phyloP scores from a whole-genome alignment of 1,140 invertebrate genomes.

The Macrocentrus cingulum region DNA sequence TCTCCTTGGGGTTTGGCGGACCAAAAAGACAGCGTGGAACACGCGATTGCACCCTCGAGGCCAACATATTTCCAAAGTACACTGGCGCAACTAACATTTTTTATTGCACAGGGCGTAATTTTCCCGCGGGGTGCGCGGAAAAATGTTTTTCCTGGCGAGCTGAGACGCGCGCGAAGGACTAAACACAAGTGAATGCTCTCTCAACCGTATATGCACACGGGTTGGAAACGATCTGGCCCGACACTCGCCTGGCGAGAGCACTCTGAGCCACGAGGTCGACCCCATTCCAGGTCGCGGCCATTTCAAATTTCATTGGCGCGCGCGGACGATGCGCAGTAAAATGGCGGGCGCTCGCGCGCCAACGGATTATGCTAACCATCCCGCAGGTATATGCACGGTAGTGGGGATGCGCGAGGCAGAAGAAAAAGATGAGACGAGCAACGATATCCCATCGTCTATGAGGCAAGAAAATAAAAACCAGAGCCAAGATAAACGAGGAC shows the following conservation, averaged over 20 bases:
- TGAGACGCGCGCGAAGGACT: too few relatives aligned
- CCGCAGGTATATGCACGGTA: constrained; percentile 23
- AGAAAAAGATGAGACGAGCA: constrained; percentile 12
- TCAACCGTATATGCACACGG: constrained; percentile 22
- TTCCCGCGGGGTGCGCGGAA: neutral
- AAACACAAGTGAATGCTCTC: constrained; percentile 3
- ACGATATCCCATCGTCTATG: constrained; percentile 15
- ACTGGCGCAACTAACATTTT: constrained; percentile 52
- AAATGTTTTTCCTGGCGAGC: constrained; percentile 15
- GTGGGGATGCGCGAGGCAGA: constrained; percentile 5
- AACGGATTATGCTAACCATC: constrained; percentile 46
- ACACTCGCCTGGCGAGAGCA: constrained; percentile 10
- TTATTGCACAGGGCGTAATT: constrained; percentile 26
- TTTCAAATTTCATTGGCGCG: constrained; percentile 57
- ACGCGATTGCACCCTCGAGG: constrained; percentile 41
- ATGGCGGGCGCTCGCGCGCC: constrained; percentile 37
- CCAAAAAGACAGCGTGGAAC: constrained; percentile 54
- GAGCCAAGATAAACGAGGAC: neutral
- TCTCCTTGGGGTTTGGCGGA: constrained; percentile 46
- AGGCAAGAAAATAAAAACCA: neutral
- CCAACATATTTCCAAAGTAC: constrained; percentile 42
- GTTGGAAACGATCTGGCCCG: constrained; percentile 28
- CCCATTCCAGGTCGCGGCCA: constrained; percentile 29
- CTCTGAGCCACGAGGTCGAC: constrained; percentile 40
- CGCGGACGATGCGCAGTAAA: constrained; percentile 49